Percentiles rank a stretch among this genome's conserved stretches.
Evolutionary conservation across 92 coral and sea anemone species (phyloP).

Genomic region (Siderastrea siderea): DNA sequence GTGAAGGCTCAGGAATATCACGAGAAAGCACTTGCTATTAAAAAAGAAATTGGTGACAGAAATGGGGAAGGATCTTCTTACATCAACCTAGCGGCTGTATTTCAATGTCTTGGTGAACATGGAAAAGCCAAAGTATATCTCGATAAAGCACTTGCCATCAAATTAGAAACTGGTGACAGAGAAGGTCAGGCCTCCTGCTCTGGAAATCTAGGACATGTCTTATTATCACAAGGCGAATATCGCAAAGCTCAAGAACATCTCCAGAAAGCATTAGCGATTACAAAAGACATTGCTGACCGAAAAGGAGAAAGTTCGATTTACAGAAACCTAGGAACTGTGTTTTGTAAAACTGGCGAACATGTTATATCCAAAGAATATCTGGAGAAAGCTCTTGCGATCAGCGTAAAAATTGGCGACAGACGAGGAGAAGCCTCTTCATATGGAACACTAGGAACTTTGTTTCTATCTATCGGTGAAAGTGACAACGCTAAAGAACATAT

Average conservation of each 20-base stretch:
- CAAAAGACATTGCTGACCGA: not conserved
- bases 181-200: not conserved
- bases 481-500: not conserved
- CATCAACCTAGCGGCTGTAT: too few relatives aligned
- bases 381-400: not conserved
- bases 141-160: not conserved
- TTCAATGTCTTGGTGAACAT: too few relatives aligned
- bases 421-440: too few relatives aligned
- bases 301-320: not conserved
- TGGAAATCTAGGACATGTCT: not conserved
- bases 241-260: not conserved
- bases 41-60: too few relatives aligned
- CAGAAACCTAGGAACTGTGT: not conserved
- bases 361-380: not conserved
- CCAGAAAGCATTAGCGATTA: not conserved
- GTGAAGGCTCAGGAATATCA: too few relatives aligned
- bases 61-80: too few relatives aligned
- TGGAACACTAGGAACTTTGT: not conserved
- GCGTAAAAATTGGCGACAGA: not conserved
- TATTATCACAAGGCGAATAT: not conserved
- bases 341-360: not conserved
- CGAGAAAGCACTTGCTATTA: too few relatives aligned
- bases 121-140: not conserved
- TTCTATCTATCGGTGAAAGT: not conserved
- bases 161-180: not conserved